Percentiles rank a stretch among this genome's conserved stretches.
Conservation (phyloP, 2,888 invertebrate species). For the Himalopsyche japonica region DNA sequence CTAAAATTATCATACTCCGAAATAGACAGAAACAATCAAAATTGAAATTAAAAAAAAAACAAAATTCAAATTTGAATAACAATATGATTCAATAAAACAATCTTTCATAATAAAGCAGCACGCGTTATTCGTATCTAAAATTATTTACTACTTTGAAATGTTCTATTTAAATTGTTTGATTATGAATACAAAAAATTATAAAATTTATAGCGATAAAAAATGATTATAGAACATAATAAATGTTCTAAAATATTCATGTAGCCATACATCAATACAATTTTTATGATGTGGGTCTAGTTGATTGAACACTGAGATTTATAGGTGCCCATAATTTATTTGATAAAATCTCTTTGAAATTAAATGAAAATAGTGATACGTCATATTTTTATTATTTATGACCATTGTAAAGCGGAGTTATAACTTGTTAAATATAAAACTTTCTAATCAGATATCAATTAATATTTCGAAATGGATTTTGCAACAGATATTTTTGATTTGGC, state of each 20-base stretch:
- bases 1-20: no score
- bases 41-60: no score
- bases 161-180: not conserved
- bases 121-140: not conserved
- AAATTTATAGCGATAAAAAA: not conserved
- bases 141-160: not conserved
- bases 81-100: no score
- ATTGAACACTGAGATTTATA: not conserved
- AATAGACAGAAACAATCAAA: no score
- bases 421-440: not conserved
- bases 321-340: not conserved
- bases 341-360: not conserved
- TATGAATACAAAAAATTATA: not conserved
- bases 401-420: not conserved
- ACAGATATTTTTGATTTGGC: no score
- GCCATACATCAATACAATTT: not conserved
- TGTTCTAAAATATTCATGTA: not conserved
- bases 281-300: not conserved
- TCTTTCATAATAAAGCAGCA: not conserved
- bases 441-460: not conserved
- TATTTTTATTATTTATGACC: not conserved
- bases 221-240: not conserved
- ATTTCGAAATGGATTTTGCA: not conserved
- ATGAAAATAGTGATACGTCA: not conserved
- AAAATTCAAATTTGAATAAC: no score